phyloP scores from a whole-genome alignment of 2,797 vertebrate genomes.

The Lateolabrax maculatus region DNA sequence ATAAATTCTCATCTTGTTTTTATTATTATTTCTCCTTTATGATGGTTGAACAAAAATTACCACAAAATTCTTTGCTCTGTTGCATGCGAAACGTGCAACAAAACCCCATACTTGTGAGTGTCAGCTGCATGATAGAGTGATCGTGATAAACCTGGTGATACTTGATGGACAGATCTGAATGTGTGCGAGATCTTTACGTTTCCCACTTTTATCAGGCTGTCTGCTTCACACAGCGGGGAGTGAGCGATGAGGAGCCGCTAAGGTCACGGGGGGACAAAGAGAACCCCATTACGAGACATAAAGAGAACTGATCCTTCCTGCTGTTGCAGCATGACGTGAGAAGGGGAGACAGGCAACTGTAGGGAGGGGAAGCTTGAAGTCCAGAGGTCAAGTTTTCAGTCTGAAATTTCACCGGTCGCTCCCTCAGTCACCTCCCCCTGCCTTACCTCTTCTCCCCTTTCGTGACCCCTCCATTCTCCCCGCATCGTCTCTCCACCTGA shows the following conservation, averaged over 20 bases:
- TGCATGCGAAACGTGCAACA: slow-evolving; percentile 26
- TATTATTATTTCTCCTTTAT: slow-evolving; percentile 36
- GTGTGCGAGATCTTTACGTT: slow-evolving; percentile 13
- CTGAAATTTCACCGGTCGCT: slow-evolving; percentile 64
- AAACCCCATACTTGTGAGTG: not conserved
- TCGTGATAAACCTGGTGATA: slow-evolving; percentile 33
- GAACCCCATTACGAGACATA: slow-evolving; percentile 53
- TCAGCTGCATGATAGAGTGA: slow-evolving; percentile 13
- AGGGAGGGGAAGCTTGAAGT: slow-evolving; percentile 65
- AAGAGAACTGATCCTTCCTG: slow-evolving; percentile 60
- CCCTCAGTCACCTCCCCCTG: slow-evolving; percentile 17
- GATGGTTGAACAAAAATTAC: not conserved
- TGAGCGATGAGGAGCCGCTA: slow-evolving; percentile 58
- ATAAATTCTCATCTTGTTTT: slow-evolving; percentile 42
- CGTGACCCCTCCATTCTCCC: slow-evolving; percentile 43
- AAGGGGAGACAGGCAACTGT: slow-evolving; percentile 72
- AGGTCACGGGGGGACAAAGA: slow-evolving; percentile 42
- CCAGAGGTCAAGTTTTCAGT: slow-evolving; percentile 69
- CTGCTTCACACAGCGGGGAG: slow-evolving; percentile 17
- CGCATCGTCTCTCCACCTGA: slow-evolving; percentile 35
- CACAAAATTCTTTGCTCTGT: slow-evolving; percentile 11
- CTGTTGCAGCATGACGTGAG: slow-evolving; percentile 75
- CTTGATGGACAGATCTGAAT: slow-evolving; percentile 42
- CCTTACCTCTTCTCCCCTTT: slow-evolving; percentile 23
- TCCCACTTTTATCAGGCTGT: slow-evolving; percentile 28